Evolutionary conservation across 2,888 invertebrate genomes (phyloP), one percentile per base, ranked within the genome.

Genomic region (Drymonia ruficornis): DNA sequence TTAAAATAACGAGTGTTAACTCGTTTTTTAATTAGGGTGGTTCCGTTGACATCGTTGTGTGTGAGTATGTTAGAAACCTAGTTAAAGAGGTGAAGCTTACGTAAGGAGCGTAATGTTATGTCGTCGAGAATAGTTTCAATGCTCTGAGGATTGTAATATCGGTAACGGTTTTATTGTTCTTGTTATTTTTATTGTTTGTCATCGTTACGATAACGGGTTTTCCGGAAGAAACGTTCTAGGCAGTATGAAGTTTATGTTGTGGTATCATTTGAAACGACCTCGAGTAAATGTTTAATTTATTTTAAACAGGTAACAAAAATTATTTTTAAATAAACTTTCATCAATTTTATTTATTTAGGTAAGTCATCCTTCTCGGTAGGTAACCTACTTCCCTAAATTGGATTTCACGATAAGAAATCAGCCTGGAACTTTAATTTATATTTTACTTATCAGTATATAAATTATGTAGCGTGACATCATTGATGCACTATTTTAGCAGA

Each of bases 1-100:
- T 78, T 77, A 78, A 79, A 77, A 73, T 78, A 74, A 65, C 61
- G 63, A 61, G 59, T 65, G 59, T 66, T 55, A 63, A 55, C 56
- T 72, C 67, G 80, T 82, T 74, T 77, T 70, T 77, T 72, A 72
- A 72, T 69, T 34, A 47, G 47, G 78, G 80, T 86, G 87, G 84
- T 87, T 85, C 66, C 56, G 52, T 53, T 63, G 16, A 12, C 45
- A 18, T 65, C 61, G 72, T 72, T 76, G 78, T 80, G 91, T 91
- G 80, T 91, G 79, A 90, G 91, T 91, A 90, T 89, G 74, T 81
- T 52, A 76, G 78, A 75, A 23, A 7, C 23, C 23, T 79, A 74
- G 72, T 78, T 68, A 78, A 83, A 83, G 76, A 84, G n/a, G 75
- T 72, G 65, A 59, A 60, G 79, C 87, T 91, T 91, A 91, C 91